Conservation (phyloP, 1,140 invertebrate genomes). For the Heliconius eleuchia region DNA sequence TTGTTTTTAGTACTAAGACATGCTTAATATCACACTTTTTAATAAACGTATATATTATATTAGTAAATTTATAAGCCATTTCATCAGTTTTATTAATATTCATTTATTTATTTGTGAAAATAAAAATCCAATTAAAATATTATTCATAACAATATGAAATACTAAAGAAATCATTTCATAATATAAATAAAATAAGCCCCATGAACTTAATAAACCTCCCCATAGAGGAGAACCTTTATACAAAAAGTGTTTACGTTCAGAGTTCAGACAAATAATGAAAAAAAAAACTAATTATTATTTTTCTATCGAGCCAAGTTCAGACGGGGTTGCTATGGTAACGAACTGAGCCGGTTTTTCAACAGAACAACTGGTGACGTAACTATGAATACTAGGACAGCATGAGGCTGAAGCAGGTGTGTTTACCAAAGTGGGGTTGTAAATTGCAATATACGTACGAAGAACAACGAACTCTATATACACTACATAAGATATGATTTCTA, state of each 20-base stretch:
- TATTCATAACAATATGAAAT: not conserved
- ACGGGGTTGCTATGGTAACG: slow-evolving; percentile 15
- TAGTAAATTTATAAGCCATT: no score
- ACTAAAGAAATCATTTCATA: not conserved
- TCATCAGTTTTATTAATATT: no score
- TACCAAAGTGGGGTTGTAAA: slow-evolving; percentile 5
- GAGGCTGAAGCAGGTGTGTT: slow-evolving; percentile 30
- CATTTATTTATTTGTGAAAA: no score
- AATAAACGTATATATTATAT: no score
- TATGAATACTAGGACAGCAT: slow-evolving; percentile 56
- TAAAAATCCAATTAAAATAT: no score
- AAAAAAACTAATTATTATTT: not conserved
- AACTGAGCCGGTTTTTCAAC: slow-evolving; percentile 17
- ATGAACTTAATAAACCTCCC: not conserved
- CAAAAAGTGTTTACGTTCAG: not conserved
- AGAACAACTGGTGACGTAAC: slow-evolving; percentile 65
- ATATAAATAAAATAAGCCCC: not conserved
- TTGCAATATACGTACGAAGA: not conserved
- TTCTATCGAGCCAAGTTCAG: not conserved
- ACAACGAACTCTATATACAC: slow-evolving; percentile 15
- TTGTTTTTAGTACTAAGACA: no score
- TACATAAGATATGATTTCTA: not conserved
- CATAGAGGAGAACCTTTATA: no score
- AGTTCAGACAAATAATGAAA: not conserved
- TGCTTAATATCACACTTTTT: no score